Percentiles rank a stretch among this genome's conserved stretches.
Conservation (phyloP, 30 jellyfish, hydroid and myxozoan genomes). For the Clytia hemisphaerica region DNA sequence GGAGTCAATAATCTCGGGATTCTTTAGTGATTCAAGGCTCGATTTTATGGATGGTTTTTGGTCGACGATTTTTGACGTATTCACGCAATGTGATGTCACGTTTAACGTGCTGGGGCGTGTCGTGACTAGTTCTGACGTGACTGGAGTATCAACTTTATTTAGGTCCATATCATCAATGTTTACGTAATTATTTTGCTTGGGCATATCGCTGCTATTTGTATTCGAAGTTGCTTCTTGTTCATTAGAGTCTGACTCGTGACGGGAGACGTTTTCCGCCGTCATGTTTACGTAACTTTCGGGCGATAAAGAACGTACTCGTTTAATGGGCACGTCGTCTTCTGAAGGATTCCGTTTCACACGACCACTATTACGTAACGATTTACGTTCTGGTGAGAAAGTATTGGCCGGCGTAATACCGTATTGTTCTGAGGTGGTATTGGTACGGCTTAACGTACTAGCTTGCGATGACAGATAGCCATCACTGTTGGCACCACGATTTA, state of each 20-base stretch:
- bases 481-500: neutral
- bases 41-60: too few species aligned
- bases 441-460: neutral
- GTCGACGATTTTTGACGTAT: too few species aligned
- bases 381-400: slow-evolving; percentile 4
- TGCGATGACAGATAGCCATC: neutral
- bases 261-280: too few species aligned
- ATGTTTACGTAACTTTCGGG: slow-evolving; percentile 16
- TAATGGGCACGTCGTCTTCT: slow-evolving; percentile 5
- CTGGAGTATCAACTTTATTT: neutral
- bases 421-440: neutral
- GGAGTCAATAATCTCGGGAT: too few species aligned
- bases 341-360: too few species aligned
- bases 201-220: neutral
- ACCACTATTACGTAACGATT: too few species aligned
- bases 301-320: neutral
- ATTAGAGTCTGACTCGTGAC: too few species aligned
- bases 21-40: too few species aligned
- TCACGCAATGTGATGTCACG: too few species aligned
- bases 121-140: neutral
- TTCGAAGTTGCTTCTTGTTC: neutral
- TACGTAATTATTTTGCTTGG: neutral
- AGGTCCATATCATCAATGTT: neutral
- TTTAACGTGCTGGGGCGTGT: too few species aligned
- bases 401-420: neutral